Evolutionary conservation across 2,888 invertebrate species (phyloP).

Genomic region (Caenorhabditis sinica): DNA sequence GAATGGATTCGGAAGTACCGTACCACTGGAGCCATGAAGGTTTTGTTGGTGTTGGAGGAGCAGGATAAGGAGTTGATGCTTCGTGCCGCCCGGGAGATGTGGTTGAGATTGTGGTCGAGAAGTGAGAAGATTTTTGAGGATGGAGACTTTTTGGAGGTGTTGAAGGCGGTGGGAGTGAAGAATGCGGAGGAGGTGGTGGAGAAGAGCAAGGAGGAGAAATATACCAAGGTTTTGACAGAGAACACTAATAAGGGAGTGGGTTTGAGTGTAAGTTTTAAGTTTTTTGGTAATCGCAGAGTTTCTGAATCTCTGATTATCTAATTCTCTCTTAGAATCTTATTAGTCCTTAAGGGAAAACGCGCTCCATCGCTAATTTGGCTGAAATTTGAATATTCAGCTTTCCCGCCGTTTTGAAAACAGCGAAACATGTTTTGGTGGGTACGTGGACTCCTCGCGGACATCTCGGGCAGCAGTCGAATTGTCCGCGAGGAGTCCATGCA

Average conservation of each 20-base stretch:
- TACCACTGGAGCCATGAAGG: slow-evolving; percentile 65
- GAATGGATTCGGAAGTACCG: slow-evolving; percentile 65
- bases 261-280: slow-evolving; percentile 41
- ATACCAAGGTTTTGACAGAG: slow-evolving; percentile 51
- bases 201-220: slow-evolving; percentile 55
- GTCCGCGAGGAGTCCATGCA: too few species aligned
- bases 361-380: too few species aligned
- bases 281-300: too few species aligned
- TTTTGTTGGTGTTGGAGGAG: slow-evolving; percentile 64
- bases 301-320: too few species aligned
- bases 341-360: too few species aligned
- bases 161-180: slow-evolving; percentile 64
- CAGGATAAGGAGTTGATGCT: slow-evolving; percentile 48
- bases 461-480: too few species aligned
- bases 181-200: slow-evolving; percentile 60
- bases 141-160: slow-evolving; percentile 67
- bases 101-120: slow-evolving; percentile 70
- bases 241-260: slow-evolving; percentile 66
- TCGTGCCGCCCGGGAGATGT: slow-evolving; percentile 67
- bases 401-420: too few species aligned
- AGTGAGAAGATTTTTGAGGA: slow-evolving; percentile 73
- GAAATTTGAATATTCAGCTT: too few species aligned
- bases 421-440: too few species aligned
- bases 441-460: too few species aligned
- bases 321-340: too few species aligned